Evolutionary conservation across 92 coral and sea anemone genomes (phyloP).

Genomic region (Palythoa heliodiscus): DNA sequence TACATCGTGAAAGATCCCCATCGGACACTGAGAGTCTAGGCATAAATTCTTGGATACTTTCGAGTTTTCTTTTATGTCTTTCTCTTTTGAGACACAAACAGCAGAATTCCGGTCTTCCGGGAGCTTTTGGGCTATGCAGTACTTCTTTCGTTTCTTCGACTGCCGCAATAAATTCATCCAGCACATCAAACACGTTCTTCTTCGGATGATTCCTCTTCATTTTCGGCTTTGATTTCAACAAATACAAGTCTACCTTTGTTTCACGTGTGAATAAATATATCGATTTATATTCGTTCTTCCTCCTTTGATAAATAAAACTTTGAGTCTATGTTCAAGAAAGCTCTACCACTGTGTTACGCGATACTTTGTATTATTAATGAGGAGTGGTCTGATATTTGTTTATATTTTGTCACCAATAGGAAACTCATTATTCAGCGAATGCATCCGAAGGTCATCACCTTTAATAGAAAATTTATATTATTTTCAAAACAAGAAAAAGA

Average conservation of each 20-base stretch:
- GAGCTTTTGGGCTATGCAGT: constrained; percentile 79
- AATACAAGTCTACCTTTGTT: neutral
- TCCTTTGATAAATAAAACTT: neutral
- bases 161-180: constrained; percentile 87
- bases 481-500: constrained; percentile 2
- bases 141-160: constrained; percentile 89
- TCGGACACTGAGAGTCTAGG: constrained; percentile 55
- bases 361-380: constrained; percentile 6
- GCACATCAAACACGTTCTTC: constrained; percentile 73
- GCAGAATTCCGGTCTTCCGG: constrained; percentile 70
- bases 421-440: neutral
- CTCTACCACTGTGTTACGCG: constrained; percentile 30
- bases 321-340: neutral
- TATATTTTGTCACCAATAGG: constrained; percentile 32
- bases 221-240: neutral
- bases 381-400: constrained; percentile 33
- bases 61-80: constrained; percentile 24
- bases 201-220: constrained; percentile 52
- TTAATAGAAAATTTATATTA: neutral
- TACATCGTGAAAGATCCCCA: constrained; percentile 61
- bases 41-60: constrained; percentile 43
- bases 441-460: constrained; percentile 28
- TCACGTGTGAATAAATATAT: neutral
- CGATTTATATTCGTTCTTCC: neutral
- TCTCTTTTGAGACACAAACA: constrained; percentile 50